phyloP scores from a whole-genome alignment of 2,888 invertebrate genomes.

The Drosophila colorata region DNA sequence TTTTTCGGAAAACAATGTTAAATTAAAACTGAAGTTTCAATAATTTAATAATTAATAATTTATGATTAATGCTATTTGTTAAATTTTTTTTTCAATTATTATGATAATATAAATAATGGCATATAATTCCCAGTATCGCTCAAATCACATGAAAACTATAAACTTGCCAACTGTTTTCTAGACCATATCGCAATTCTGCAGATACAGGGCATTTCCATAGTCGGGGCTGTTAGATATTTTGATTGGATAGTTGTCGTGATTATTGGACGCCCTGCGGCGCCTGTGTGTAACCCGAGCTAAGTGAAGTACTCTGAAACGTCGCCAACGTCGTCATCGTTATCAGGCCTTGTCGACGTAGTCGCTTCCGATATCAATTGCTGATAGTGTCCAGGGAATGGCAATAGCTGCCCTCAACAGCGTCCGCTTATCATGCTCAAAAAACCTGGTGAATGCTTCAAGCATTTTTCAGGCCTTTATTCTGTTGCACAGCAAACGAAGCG shows the following conservation, averaged over 20 bases:
- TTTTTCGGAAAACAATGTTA: too few species aligned
- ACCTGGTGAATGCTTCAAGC: slow-evolving; percentile 15
- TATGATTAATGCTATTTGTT: too few species aligned
- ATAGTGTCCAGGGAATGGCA: slow-evolving; percentile 41
- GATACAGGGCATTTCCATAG: slow-evolving; percentile 15
- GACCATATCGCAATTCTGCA: too few species aligned
- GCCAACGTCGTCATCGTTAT: slow-evolving; percentile 31
- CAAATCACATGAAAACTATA: too few species aligned
- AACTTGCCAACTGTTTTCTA: too few species aligned
- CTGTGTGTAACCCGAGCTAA: slow-evolving; percentile 23
- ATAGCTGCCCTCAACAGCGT: slow-evolving; percentile 4
- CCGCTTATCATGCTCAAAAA: slow-evolving; percentile 11
- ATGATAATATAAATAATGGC: too few species aligned
- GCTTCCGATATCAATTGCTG: slow-evolving; percentile 65
- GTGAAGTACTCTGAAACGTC: slow-evolving; percentile 11
- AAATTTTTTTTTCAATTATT: too few species aligned
- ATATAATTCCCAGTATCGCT: too few species aligned
- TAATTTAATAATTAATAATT: too few species aligned
- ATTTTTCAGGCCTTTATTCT: background rate
- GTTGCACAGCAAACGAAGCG: slow-evolving; percentile 22
- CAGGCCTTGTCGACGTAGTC: slow-evolving; percentile 39
- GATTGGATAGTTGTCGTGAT: slow-evolving; percentile 8
- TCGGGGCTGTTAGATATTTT: background rate
- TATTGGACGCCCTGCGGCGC: slow-evolving; percentile 45
- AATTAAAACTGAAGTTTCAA: too few species aligned